Evolutionary conservation across 1,140 invertebrate genomes (phyloP).

Genomic region (Drosophila eugracilis): DNA sequence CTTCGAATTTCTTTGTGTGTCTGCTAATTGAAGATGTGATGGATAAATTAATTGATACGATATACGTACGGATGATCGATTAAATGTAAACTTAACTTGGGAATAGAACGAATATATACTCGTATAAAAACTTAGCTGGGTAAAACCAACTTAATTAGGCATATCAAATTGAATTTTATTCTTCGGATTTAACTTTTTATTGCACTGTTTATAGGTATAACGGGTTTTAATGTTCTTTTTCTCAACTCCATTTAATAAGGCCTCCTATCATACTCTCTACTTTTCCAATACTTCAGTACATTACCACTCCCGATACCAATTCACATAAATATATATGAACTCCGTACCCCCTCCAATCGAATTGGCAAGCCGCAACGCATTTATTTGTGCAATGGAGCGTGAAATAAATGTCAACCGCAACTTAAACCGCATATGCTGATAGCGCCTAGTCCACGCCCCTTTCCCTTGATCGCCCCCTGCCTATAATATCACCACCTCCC

Average conservation of each 20-base stretch:
- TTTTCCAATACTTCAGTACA: conserved; percentile 10
- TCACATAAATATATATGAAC: conserved; percentile 15
- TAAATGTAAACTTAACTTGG: conserved; percentile 4
- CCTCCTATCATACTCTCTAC: neutral
- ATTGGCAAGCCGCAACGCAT: conserved; percentile 75
- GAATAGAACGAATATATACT: neutral
- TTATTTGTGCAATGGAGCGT: conserved; percentile 80
- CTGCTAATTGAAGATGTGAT: conserved; percentile 53
- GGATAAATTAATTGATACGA: conserved; percentile 47
- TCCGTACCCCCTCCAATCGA: conserved; percentile 27
- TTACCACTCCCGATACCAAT: conserved; percentile 7
- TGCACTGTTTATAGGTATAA: no score
- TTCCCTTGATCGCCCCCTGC: neutral
- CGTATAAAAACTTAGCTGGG: neutral
- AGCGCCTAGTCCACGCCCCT: conserved; percentile 36
- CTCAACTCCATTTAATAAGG: no score
- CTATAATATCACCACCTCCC: neutral
- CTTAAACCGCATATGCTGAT: conserved; percentile 83
- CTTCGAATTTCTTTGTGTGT: conserved; percentile 5
- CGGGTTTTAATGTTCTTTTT: no score
- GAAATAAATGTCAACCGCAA: conserved; percentile 83
- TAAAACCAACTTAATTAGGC: neutral
- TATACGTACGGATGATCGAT: conserved; percentile 32
- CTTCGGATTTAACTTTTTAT: neutral
- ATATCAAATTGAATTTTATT: neutral